Percentiles rank a stretch among this genome's conserved stretches.
Conservation (phyloP, 1,140 invertebrate genomes). For the Caerostris darwini region DNA sequence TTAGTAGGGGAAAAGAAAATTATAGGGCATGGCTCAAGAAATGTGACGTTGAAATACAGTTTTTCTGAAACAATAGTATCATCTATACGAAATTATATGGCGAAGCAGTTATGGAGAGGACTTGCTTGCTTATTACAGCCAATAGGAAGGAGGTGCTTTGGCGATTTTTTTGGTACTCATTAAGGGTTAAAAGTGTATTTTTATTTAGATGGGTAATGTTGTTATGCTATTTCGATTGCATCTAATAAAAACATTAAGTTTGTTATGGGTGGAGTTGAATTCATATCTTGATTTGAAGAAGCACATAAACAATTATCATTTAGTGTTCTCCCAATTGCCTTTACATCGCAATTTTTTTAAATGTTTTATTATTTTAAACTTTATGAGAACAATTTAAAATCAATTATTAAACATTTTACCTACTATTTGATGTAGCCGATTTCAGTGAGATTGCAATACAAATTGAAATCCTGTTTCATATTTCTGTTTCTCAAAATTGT, state of each 20-base stretch:
- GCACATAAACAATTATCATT: no score
- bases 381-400: no score
- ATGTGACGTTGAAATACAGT: slow-evolving; percentile 65
- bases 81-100: slow-evolving; percentile 16
- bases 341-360: no score
- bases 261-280: not conserved
- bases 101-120: not conserved
- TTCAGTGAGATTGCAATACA: no score
- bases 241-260: not conserved
- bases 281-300: no score
- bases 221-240: not conserved
- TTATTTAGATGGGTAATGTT: not conserved
- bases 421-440: no score
- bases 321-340: no score
- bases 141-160: not conserved
- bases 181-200: not conserved
- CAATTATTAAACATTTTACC: no score
- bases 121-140: not conserved
- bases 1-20: slow-evolving; percentile 56
- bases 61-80: slow-evolving; percentile 70
- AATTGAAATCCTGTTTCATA: no score
- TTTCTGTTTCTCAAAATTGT: no score
- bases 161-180: not conserved
- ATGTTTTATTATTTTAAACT: no score
- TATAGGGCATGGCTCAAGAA: slow-evolving; percentile 42